Conservation (phyloP, 1,140 invertebrate genomes). For the Hyles euphorbiae region DNA sequence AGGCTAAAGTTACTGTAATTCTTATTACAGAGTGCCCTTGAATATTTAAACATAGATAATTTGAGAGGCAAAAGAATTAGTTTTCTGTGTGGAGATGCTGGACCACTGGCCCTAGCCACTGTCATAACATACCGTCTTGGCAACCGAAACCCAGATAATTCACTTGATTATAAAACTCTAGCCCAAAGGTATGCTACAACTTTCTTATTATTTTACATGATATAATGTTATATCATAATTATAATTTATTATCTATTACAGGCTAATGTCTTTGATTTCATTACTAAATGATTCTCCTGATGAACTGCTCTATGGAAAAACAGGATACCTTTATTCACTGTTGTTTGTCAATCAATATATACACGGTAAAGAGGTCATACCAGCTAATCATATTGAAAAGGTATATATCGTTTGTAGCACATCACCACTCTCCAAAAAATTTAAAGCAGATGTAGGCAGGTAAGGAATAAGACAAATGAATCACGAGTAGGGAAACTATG, state of each 20-base stretch:
- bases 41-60: conserved; percentile 47
- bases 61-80: conserved; percentile 73
- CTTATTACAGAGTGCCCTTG: conserved; percentile 37
- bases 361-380: conserved; percentile 50
- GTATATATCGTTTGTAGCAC: conserved; percentile 19
- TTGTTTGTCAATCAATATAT: conserved; percentile 82
- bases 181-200: conserved; percentile 68
- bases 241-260: conserved; percentile 42
- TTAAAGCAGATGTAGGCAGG: no score
- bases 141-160: conserved; percentile 38
- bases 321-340: conserved; percentile 88
- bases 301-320: conserved; percentile 90
- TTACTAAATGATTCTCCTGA: conserved; percentile 80
- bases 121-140: conserved; percentile 78
- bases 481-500: no score
- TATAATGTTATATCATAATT: no score
- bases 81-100: conserved; percentile 87
- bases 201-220: not conserved
- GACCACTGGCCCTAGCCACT: conserved; percentile 83
- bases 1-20: no score
- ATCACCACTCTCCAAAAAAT: no score
- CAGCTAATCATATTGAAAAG: conserved; percentile 60
- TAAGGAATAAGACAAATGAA: no score
- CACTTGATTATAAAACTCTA: conserved; percentile 62
- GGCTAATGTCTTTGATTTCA: conserved; percentile 73